These are phyloP conservation scores for Pardosa pseudoannulata DNA, from an alignment of 2,888 invertebrate species.

Conservation along the genomic window DNA sequence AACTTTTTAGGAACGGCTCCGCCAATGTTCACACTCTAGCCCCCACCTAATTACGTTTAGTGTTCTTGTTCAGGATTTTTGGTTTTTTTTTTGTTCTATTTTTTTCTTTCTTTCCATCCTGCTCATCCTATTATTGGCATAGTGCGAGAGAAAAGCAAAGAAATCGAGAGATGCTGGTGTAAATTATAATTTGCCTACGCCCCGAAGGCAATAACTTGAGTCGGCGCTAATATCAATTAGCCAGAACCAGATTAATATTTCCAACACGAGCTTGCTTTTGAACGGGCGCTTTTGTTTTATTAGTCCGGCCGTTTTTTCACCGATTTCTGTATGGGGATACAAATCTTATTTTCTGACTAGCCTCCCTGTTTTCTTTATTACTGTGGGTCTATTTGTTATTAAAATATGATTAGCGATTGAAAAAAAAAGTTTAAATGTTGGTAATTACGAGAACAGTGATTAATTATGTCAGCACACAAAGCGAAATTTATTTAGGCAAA, in stretches of 20 bases:
- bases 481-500: constrained; percentile 72
- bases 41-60: constrained; percentile 69
- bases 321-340: constrained; percentile 64
- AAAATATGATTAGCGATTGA: constrained; percentile 71
- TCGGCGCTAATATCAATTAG: constrained; percentile 72
- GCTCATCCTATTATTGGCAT: constrained; percentile 61
- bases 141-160: constrained; percentile 37
- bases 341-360: constrained; percentile 69
- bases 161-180: constrained; percentile 59
- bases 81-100: constrained; percentile 34
- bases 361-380: constrained; percentile 67
- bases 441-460: constrained; percentile 72
- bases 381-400: constrained; percentile 71
- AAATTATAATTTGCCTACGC: constrained; percentile 72
- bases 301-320: constrained; percentile 57
- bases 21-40: constrained; percentile 44
- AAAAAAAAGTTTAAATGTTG: constrained; percentile 70
- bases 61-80: constrained; percentile 64
- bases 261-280: constrained; percentile 63
- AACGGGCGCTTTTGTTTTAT: constrained; percentile 62
- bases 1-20: constrained; percentile 55
- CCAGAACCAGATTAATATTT: constrained; percentile 71
- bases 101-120: constrained; percentile 23
- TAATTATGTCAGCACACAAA: constrained; percentile 72
- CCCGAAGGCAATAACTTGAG: constrained; percentile 65